These are phyloP conservation scores for Amyelois transitella DNA, from an alignment of 1,140 invertebrate genomes.

Conservation along the genomic window DNA sequence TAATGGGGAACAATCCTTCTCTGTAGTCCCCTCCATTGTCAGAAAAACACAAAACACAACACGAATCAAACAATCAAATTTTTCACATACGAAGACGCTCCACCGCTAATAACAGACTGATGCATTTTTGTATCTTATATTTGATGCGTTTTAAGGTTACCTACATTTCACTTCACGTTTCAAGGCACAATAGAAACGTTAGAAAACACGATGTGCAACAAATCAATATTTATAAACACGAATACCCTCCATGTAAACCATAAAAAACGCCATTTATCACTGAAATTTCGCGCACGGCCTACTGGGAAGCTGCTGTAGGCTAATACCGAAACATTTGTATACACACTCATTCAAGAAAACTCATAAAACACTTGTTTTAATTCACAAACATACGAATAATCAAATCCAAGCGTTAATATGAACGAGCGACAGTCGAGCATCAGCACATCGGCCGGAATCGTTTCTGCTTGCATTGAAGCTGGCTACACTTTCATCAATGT, in stretches of 20 bases:
- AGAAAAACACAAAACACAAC: slow-evolving; percentile 51
- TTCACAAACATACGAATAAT: slow-evolving; percentile 44
- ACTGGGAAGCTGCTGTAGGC: not conserved
- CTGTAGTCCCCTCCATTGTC: slow-evolving; percentile 70
- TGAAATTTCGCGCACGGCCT: slow-evolving; percentile 17
- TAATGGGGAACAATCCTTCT: slow-evolving; percentile 72
- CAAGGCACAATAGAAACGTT: slow-evolving; percentile 33
- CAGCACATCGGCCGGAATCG: slow-evolving; percentile 36
- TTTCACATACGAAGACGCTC: slow-evolving; percentile 31
- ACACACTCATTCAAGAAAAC: slow-evolving; percentile 32
- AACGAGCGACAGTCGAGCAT: slow-evolving; percentile 32
- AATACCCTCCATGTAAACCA: slow-evolving; percentile 50
- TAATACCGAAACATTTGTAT: not conserved
- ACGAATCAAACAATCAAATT: slow-evolving; percentile 50
- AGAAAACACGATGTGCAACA: slow-evolving; percentile 55
- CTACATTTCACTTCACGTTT: slow-evolving; percentile 60
- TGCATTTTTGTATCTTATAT: slow-evolving; percentile 49
- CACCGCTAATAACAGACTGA: slow-evolving; percentile 48
- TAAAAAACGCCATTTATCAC: slow-evolving; percentile 25
- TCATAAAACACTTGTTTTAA: slow-evolving; percentile 39
- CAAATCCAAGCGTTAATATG: slow-evolving; percentile 24
- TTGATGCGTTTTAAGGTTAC: slow-evolving; percentile 22
- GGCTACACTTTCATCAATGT: slow-evolving; percentile 14
- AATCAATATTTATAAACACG: slow-evolving; percentile 74
- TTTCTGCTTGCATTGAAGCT: slow-evolving; percentile 22